Conservation (phyloP, 35 echinoderm and acorn worm genomes). For the Ophiothrix spiculata region DNA sequence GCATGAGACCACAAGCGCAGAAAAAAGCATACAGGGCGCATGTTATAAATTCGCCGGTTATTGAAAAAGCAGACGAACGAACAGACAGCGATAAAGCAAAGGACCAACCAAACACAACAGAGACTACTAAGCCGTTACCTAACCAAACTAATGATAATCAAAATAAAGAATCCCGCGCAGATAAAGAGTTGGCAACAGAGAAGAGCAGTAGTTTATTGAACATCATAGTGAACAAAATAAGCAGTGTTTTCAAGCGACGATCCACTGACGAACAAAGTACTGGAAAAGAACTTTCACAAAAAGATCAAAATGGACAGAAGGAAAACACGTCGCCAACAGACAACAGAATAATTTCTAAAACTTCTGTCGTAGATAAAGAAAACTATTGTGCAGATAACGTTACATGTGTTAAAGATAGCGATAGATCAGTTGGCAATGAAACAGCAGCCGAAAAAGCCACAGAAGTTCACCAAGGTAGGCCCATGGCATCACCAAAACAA, state of each 20-base stretch:
- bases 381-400: too few relatives aligned
- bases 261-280: neutral
- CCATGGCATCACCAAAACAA: too few relatives aligned
- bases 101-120: too few relatives aligned
- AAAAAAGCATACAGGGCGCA: constrained; percentile 10
- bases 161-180: neutral
- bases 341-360: too few relatives aligned
- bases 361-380: neutral
- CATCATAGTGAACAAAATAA: neutral
- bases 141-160: too few relatives aligned
- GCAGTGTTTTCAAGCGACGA: neutral
- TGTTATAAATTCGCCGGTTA: neutral
- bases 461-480: too few relatives aligned
- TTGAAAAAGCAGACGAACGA: too few relatives aligned
- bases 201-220: neutral
- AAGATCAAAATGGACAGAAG: neutral
- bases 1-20: constrained; percentile 54
- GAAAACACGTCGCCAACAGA: too few relatives aligned
- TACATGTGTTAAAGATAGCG: neutral
- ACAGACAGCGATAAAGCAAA: too few relatives aligned
- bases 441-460: too few relatives aligned
- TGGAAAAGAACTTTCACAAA: neutral
- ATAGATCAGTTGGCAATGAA: neutral
- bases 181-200: neutral
- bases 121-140: too few relatives aligned